These are phyloP conservation scores for Oligia latruncula DNA, from an alignment of 2,888 invertebrate species.

Conservation along the genomic window DNA sequence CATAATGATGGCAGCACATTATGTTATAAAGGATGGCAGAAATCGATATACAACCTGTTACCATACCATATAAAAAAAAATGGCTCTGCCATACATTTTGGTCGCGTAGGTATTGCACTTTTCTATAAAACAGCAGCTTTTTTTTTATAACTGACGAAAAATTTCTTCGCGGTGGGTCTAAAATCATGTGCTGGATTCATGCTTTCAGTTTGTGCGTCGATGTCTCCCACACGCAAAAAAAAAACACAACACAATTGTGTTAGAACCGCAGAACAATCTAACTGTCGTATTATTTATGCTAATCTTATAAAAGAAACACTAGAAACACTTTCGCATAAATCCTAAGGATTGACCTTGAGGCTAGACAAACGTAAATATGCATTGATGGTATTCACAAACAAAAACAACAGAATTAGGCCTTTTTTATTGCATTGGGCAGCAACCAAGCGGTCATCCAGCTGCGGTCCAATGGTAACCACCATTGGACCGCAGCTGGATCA, in stretches of 20 bases:
- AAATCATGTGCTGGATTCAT: too few species aligned
- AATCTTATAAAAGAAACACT: slow-evolving; percentile 9
- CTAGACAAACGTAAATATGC: slow-evolving; percentile 11
- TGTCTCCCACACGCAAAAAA: too few species aligned
- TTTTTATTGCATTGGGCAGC: neutral
- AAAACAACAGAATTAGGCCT: neutral
- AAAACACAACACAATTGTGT: neutral
- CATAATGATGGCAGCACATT: neutral
- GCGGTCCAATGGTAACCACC: too few species aligned
- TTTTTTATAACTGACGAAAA: too few species aligned
- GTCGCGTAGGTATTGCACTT: too few species aligned
- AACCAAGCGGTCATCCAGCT: neutral
- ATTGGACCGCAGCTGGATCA: neutral
- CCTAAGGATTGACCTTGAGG: neutral
- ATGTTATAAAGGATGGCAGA: too few species aligned
- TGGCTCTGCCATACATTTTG: too few species aligned
- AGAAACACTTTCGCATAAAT: slow-evolving; percentile 15
- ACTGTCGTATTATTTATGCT: neutral
- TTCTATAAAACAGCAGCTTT: too few species aligned
- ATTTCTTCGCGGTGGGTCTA: too few species aligned
- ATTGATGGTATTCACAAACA: neutral
- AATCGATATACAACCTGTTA: too few species aligned
- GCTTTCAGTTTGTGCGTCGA: too few species aligned
- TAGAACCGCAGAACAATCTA: neutral
- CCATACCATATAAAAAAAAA: too few species aligned